These are phyloP conservation scores for Rhodinocichla rosea DNA, from an alignment of 2,113 vertebrate species.

Conservation along the genomic window DNA sequence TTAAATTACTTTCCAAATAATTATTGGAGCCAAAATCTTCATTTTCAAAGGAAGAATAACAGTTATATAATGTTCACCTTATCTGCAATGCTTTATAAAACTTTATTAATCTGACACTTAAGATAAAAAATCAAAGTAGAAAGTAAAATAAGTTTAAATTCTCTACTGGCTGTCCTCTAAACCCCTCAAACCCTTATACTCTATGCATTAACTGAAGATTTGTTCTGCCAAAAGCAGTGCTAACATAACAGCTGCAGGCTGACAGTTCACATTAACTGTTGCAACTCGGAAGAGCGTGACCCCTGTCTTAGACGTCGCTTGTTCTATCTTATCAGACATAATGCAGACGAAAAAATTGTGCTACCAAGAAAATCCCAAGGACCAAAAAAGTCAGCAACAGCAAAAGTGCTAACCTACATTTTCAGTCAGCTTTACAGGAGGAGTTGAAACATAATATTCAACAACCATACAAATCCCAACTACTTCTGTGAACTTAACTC, in stretches of 20 bases:
- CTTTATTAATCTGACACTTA: background rate
- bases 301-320: conserved; percentile 38
- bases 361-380: conserved; percentile 50
- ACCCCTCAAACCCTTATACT: background rate
- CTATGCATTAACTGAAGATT: conserved; percentile 25
- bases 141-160: conserved; percentile 27
- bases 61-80: background rate
- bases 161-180: conserved; percentile 30
- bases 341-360: conserved; percentile 3
- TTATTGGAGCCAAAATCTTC: background rate
- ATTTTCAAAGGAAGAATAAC: background rate
- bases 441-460: background rate
- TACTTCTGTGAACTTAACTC: background rate
- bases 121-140: background rate
- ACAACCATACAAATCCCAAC: background rate
- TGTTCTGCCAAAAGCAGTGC: conserved; percentile 32
- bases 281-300: background rate
- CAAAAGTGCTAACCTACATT: conserved; percentile 14
- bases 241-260: conserved; percentile 59
- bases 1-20: background rate
- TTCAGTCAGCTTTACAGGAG: background rate
- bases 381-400: conserved; percentile 28
- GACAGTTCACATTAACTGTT: conserved; percentile 63
- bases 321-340: conserved; percentile 58
- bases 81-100: background rate